Percentiles rank a stretch among this genome's conserved stretches.
phyloP scores from a whole-genome alignment of 2,113 vertebrate species.

The Piaya cayana region DNA sequence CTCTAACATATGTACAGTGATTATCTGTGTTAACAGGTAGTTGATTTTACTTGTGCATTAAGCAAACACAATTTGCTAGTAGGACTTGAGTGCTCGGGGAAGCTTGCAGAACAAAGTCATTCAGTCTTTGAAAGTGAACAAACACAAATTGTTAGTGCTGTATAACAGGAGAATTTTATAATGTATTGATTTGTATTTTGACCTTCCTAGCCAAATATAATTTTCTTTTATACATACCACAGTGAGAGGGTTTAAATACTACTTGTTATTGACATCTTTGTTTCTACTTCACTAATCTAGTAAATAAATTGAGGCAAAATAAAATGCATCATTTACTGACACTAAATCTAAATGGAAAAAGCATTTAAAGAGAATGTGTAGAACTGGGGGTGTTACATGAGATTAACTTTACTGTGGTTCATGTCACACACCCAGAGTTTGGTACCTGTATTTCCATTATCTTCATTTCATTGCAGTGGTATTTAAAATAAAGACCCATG shows the following conservation, averaged over 20 bases:
- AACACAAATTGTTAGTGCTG: neutral
- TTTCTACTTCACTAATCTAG: neutral
- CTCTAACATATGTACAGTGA: neutral
- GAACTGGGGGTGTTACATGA: neutral
- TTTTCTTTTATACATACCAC: neutral
- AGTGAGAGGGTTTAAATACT: neutral
- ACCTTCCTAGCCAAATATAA: neutral
- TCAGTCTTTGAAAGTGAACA: neutral
- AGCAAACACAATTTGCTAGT: conserved; percentile 46
- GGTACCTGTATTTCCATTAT: conserved; percentile 6
- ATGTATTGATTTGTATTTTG: neutral
- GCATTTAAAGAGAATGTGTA: neutral
- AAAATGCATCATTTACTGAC: conserved; percentile 24
- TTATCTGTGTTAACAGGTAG: conserved; percentile 44
- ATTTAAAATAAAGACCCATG: neutral
- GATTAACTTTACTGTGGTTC: conserved; percentile 13
- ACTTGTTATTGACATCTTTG: neutral
- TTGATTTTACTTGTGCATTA: conserved; percentile 54
- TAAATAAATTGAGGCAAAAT: conserved; percentile 24
- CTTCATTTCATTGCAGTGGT: conserved; percentile 5
- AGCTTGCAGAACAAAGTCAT: conserved; percentile 13
- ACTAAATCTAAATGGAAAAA: conserved; percentile 32
- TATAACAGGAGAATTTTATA: neutral
- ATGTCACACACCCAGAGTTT: neutral
- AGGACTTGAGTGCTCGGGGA: neutral